Conservation (phyloP, 2,888 invertebrate genomes). For the Esperia sulphurella region DNA sequence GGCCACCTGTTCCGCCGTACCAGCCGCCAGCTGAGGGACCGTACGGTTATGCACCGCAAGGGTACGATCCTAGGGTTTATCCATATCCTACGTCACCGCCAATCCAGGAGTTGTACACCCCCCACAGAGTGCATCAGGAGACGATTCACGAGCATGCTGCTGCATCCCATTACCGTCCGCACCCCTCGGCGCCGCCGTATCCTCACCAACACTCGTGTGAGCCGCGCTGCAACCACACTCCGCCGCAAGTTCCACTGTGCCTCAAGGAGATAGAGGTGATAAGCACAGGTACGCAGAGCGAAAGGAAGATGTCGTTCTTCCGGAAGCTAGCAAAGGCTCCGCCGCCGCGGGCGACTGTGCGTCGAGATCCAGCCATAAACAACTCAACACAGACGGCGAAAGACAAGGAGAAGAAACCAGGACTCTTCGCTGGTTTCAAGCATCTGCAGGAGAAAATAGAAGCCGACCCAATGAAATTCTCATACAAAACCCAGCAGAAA, state of each 20-base stretch:
- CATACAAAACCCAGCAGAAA: conserved; percentile 44
- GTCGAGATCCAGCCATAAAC: background rate
- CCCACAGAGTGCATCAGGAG: conserved; percentile 5
- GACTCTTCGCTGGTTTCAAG: conserved; percentile 42
- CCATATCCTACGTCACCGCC: background rate
- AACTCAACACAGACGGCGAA: conserved; percentile 27
- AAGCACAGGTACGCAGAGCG: conserved; percentile 63
- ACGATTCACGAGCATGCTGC: conserved; percentile 13
- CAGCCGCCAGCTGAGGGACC: conserved; percentile 7
- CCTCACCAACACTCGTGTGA: conserved; percentile 13
- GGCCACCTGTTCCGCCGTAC: conserved; percentile 32
- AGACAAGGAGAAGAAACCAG: conserved; percentile 21
- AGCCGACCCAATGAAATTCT: conserved; percentile 34
- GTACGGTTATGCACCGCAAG: conserved; percentile 3
- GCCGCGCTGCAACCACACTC: conserved; percentile 22
- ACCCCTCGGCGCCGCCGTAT: conserved; percentile 12
- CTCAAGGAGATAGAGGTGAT: conserved; percentile 68
- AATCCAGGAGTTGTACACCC: conserved; percentile 7
- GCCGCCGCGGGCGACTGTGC: conserved; percentile 15
- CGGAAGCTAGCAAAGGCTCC: conserved; percentile 46
- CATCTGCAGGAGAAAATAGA: conserved; percentile 35
- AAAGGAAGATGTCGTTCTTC: conserved; percentile 53
- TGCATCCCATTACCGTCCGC: conserved; percentile 10
- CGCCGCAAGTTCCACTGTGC: conserved; percentile 52
- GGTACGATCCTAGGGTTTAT: conserved; percentile 21